Base-by-base conservation (phyloP, 2,888 invertebrate genomes). In the Scrobipalpa atriplicella region DNA sequence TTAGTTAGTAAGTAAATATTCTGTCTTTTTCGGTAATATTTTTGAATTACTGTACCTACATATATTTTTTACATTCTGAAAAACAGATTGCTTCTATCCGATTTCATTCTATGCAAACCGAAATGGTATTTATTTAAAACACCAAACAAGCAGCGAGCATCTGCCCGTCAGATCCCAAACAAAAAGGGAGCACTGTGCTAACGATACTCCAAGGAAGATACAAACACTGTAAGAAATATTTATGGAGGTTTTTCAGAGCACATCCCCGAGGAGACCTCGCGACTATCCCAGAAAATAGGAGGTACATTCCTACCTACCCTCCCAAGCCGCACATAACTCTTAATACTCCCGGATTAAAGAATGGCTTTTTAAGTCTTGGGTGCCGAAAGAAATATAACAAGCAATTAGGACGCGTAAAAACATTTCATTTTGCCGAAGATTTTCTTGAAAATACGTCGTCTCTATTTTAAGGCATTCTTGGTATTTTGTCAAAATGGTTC, bases 211-310 rank as follows among this genome's bases (percentile, higher is more conserved):
- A 80, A 89, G 91, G 90, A 89, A 88, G 89, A 89, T 89, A 92
- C 92, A 92, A 92, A 92, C 87, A 90, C 89, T 88, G 85, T 89
- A 89, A 91, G 90, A 91, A 90, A 92, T 91, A 92, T 92, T 92
- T 92, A 92, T 92, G 91, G 91, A 86, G 90, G 91, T 90, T 92
- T 91, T 92, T 91, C 87, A 85, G 82, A 86, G 85, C 85, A 81
- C 84, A 89, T 89, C 90, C 90, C 86, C 71, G 77, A 82, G 88
- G 90, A 85, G 80, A 83, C 82, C 79, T 80, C 79, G 80, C 78
- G 86, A 82, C 85, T 77, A 82, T 81, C 82, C 84, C 82, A 76
- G 85, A 85, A 90, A 90, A 88, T 87, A 85, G 84, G 3, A 0
- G n/a, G 13, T 21, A 58, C 36, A 90, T 90, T 89, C 88, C 89